Percentiles rank a stretch among this genome's conserved stretches.
These are phyloP conservation scores for Drosophila suzukii DNA, from an alignment of 1,140 invertebrate genomes.

Conservation along the genomic window DNA sequence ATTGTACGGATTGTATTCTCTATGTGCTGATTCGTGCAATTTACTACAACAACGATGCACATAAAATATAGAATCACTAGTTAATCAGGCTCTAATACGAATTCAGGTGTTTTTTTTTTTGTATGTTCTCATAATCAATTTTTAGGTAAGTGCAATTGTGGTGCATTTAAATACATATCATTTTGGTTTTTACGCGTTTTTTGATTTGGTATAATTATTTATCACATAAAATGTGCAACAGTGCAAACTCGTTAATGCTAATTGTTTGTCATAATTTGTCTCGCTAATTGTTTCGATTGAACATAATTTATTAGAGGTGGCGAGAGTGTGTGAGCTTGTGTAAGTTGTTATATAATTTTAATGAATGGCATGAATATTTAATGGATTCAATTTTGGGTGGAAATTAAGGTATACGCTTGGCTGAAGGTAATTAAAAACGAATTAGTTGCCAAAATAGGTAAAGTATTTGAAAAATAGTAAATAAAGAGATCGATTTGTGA, in stretches of 20 bases:
- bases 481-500: too few species aligned
- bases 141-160: slow-evolving; percentile 68
- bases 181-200: slow-evolving; percentile 15
- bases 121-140: slow-evolving; percentile 1
- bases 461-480: neutral
- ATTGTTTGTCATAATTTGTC: slow-evolving; percentile 60
- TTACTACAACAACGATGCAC: slow-evolving; percentile 43
- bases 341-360: slow-evolving; percentile 28
- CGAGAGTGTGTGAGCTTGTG: neutral
- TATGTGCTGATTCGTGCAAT: slow-evolving; percentile 55
- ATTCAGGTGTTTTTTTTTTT: slow-evolving; percentile 16
- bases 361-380: slow-evolving; percentile 52
- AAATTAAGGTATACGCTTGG: slow-evolving; percentile 14
- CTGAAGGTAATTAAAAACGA: slow-evolving; percentile 14
- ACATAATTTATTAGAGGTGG: slow-evolving; percentile 54
- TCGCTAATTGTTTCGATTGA: slow-evolving; percentile 64
- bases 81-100: slow-evolving; percentile 55
- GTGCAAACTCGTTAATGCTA: slow-evolving; percentile 71
- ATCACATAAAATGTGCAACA: slow-evolving; percentile 78
- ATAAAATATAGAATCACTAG: slow-evolving; percentile 42
- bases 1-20: neutral
- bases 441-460: neutral
- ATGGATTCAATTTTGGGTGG: slow-evolving; percentile 31
- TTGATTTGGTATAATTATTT: slow-evolving; percentile 55
- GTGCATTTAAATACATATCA: slow-evolving; percentile 57